Evolutionary conservation across 2,888 invertebrate species (phyloP), one percentile per base, ranked within the genome.

Genomic region (Lycocerus yunnanus): DNA sequence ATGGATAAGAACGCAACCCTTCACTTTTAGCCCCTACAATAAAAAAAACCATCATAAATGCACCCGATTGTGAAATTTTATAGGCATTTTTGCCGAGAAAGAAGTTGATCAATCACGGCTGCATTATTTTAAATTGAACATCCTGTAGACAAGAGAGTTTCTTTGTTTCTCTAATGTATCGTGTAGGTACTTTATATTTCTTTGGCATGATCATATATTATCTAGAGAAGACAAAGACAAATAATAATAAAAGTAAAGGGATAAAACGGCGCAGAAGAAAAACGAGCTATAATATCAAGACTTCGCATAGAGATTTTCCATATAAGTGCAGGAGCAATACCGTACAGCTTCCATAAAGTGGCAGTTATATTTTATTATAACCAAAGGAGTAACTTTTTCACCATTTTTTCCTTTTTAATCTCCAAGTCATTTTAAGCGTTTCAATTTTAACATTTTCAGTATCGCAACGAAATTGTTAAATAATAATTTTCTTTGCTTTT

Each of bases 291-390:
- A 71, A 66, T 72, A 58, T 68, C 67, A 61, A 63, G 67, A 68
- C 67, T 66, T 60, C 18, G 67, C 66, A 61, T 72, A 61, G 72
- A 68, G 65, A 67, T 72, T 72, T 68, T 72, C 72, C 72, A 72
- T 72, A 72, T 72, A 72, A 72, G 72, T 72, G 72, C 72, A 72
- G 60, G 58, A 72, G 72, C 72, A 68, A 72, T 72, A 68, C 72
- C 5, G 71, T 71, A 71, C 27, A 71, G 71, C 71, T 71, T 71
- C 66, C 66, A 71, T 71, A 71, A 71, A 71, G 66, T 71, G 71
- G 66, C 71, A 63, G 71, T 71, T 71, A 71, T 71, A 71, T 71
- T 71, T 71, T 71, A 71, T 71, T 71, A 71, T 58, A 63, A 71
- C 66, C 59, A 66, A 18, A 71, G 66, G 20, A 21, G 24, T 15